Evolutionary conservation across 2,888 invertebrate species (phyloP).

Genomic region (Hypomecis punctinalis): DNA sequence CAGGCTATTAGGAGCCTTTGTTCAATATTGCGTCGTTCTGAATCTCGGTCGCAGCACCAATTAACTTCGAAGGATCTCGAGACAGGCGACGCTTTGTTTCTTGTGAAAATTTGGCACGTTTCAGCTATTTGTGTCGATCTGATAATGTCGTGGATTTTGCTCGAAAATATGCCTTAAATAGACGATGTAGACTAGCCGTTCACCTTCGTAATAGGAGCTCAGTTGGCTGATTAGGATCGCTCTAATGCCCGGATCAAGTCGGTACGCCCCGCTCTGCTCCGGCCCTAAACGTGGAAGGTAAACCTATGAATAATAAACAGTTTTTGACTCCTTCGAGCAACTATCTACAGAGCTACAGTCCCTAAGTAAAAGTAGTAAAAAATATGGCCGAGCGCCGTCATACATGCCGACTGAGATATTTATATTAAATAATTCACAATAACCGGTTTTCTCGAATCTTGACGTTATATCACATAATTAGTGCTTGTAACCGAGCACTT

Average conservation of each 20-base stretch:
- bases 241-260: conserved; percentile 25
- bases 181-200: conserved; percentile 20
- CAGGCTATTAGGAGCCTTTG: conserved; percentile 46
- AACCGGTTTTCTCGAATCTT: too few species aligned
- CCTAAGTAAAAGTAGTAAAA: too few species aligned
- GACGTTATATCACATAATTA: too few species aligned
- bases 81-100: conserved; percentile 69
- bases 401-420: too few species aligned
- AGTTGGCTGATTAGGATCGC: conserved; percentile 23
- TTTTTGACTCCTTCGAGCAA: too few species aligned
- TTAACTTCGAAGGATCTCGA: conserved; percentile 62
- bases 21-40: conserved; percentile 53
- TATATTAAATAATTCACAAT: too few species aligned
- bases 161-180: conserved; percentile 34
- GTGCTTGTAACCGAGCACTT: too few species aligned
- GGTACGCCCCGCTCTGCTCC: conserved; percentile 4
- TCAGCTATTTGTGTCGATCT: conserved; percentile 65
- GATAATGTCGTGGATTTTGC: conserved; percentile 52
- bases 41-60: conserved; percentile 62
- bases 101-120: conserved; percentile 72
- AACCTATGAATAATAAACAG: conserved; percentile 8
- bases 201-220: conserved; percentile 18
- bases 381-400: too few species aligned
- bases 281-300: conserved; percentile 10
- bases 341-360: too few species aligned